Percentiles rank a stretch among this genome's conserved stretches.
Evolutionary conservation across 1,140 invertebrate species (phyloP).

Genomic region (Drosophila murphyi): DNA sequence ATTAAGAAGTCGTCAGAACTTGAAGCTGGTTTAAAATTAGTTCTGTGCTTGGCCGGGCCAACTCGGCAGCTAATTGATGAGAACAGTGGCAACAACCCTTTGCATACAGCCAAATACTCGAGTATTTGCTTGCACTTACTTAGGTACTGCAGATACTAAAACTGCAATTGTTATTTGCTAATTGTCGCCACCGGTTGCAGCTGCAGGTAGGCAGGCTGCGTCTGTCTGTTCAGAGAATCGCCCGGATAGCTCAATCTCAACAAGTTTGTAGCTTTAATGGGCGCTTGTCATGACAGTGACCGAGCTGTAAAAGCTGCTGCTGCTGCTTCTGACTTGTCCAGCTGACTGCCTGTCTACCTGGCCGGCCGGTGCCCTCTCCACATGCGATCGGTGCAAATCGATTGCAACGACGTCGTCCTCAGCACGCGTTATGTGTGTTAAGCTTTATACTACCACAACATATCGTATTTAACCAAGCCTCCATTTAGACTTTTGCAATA

Average conservation of each 20-base stretch:
- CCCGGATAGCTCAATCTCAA: slow-evolving; percentile 22
- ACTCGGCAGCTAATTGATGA: slow-evolving; percentile 41
- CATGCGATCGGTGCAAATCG: not conserved
- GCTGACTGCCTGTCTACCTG: not conserved
- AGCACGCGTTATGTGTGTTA: slow-evolving; percentile 9
- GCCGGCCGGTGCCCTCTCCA: slow-evolving; percentile 21
- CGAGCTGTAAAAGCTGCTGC: slow-evolving; percentile 16
- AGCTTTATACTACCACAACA: slow-evolving; percentile 39
- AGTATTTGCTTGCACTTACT: slow-evolving; percentile 75
- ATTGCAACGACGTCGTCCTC: slow-evolving; percentile 2
- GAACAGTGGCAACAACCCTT: slow-evolving; percentile 8
- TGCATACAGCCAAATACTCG: slow-evolving; percentile 5
- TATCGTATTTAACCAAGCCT: slow-evolving; percentile 73
- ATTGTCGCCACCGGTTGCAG: slow-evolving; percentile 38
- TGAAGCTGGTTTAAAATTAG: not conserved
- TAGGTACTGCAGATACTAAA: slow-evolving; percentile 15
- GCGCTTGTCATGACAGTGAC: slow-evolving; percentile 62
- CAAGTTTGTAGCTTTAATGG: slow-evolving; percentile 54
- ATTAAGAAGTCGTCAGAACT: slow-evolving; percentile 11
- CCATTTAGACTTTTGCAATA: slow-evolving; percentile 73
- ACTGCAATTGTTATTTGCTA: slow-evolving; percentile 40
- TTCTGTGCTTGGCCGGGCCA: slow-evolving; percentile 1
- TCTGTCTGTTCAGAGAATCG: no score
- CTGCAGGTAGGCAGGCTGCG: slow-evolving; percentile 1
- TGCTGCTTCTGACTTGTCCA: not conserved